Conservation (phyloP, 2,888 invertebrate genomes). For the Fabriciana adippe region DNA sequence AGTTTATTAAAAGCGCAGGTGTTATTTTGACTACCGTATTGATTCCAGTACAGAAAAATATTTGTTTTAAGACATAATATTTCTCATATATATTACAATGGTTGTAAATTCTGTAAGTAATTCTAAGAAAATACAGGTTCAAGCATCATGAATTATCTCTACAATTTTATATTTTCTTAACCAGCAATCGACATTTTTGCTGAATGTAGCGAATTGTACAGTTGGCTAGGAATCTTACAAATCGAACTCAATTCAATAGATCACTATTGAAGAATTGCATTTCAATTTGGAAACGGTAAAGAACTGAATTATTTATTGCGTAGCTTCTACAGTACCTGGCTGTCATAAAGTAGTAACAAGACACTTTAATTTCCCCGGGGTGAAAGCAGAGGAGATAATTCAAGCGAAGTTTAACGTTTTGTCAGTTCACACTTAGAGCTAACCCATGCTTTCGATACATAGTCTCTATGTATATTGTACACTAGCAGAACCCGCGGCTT, state of each 20-base stretch:
- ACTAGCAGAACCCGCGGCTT: no score
- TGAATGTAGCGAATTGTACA: slow-evolving; percentile 33
- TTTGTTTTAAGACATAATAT: neutral
- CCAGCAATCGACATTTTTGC: slow-evolving; percentile 1
- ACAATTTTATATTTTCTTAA: slow-evolving; percentile 14
- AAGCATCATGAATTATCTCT: neutral
- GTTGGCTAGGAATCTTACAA: slow-evolving; percentile 29
- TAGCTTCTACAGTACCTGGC: slow-evolving; percentile 64
- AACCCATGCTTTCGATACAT: slow-evolving; percentile 46
- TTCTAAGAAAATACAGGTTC: neutral
- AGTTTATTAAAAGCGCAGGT: no score
- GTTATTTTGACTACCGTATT: neutral
- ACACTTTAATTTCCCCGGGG: slow-evolving; percentile 80
- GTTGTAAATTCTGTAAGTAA: neutral
- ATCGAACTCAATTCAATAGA: slow-evolving; percentile 33
- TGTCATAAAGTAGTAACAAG: slow-evolving; percentile 75
- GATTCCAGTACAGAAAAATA: neutral
- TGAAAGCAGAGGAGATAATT: slow-evolving; percentile 67
- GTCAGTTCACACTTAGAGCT: slow-evolving; percentile 76
- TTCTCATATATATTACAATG: neutral
- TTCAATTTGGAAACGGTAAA: slow-evolving; percentile 56
- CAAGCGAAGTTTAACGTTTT: slow-evolving; percentile 78
- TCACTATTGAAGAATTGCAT: slow-evolving; percentile 47
- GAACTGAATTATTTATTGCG: slow-evolving; percentile 67
- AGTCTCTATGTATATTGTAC: neutral